Percentiles rank a stretch among this genome's conserved stretches.
Evolutionary conservation across 2,797 vertebrate species (phyloP).

Genomic region (Sebastes oblongus): DNA sequence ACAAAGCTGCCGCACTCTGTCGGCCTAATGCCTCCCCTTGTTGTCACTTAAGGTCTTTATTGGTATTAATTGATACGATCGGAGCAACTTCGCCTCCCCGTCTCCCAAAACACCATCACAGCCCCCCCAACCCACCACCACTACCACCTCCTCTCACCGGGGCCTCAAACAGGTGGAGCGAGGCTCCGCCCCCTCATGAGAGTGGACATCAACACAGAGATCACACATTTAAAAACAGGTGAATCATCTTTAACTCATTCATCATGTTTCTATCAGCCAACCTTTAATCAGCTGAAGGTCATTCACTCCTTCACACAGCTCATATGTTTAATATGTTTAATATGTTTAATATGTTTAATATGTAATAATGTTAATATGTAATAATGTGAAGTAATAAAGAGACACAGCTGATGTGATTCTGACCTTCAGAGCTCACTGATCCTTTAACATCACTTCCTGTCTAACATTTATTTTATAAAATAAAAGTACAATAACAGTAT

Average conservation of each 20-base stretch:
- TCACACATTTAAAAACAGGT: not conserved
- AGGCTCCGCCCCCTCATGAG: slow-evolving; percentile 12
- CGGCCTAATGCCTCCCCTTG: slow-evolving; percentile 74
- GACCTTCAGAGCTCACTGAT: not conserved
- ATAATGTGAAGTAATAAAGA: not conserved
- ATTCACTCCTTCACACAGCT: not conserved
- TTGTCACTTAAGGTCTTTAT: slow-evolving; percentile 84
- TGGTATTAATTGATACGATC: slow-evolving; percentile 82
- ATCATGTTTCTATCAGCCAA: not conserved
- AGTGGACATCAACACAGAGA: not conserved
- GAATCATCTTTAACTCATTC: too few species aligned
- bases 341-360: not conserved
- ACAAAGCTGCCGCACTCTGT: slow-evolving; percentile 77
- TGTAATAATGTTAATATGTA: not conserved
- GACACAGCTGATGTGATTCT: not conserved
- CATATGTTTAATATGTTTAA: not conserved
- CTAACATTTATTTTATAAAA: not conserved
- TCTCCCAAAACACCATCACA: slow-evolving; percentile 11
- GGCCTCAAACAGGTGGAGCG: slow-evolving; percentile 47
- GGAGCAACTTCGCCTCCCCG: slow-evolving; percentile 35
- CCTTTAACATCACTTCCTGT: not conserved
- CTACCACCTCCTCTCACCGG: not conserved
- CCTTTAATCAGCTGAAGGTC: not conserved
- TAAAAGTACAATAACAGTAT: too few species aligned
- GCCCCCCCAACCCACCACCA: not conserved